Evolutionary conservation across 2,888 invertebrate species (phyloP), one percentile per base, ranked within the genome.

Genomic region (Schizotus pectinicornis): DNA sequence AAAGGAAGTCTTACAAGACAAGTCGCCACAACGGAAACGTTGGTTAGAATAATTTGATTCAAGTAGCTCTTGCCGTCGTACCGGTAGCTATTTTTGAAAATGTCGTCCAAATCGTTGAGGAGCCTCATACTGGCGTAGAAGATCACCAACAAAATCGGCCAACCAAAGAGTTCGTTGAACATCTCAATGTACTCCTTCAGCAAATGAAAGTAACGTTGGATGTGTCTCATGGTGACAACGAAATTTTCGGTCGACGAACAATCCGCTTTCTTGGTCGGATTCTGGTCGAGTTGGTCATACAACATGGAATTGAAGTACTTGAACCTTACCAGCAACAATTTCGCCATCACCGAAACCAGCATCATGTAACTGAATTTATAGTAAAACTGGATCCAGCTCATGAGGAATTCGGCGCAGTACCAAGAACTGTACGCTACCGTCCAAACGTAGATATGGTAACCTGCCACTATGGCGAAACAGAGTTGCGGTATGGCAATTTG

Each of bases 61-160:
- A 43, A 13, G 7, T 43, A 43, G 11, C 9, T 22, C 5, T 22
- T 32, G 12, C 6, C 1, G 13, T 43, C 33, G 5, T 43, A 43
- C 6, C 31, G 0, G 11, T 32, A 43, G 11, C 43, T 43, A 32
- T 43, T 43, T 32, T 43, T 43, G 2, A 43, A 43, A 22, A 43
- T 43, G 33, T 43, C 43, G 13, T 43, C 43, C 7, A 43, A 11
- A 43, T 43, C 43, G n/a, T 43, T 33, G 7, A 43, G 12, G 8
- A 43, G 30, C 2, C 43, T 6, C 7, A 7, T 6, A 9, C 9
- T 9, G 8, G 43, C 12, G 33, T 6, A 43, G 30, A 43, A 32
- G 1, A 32, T n/a, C 6, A 43, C 33, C 6, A 43, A 11, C 6
- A 43, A n/a, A 11, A 43, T 43, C 5, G 43, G 43, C 43, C 43